phyloP scores from a whole-genome alignment of 1,140 invertebrate species.

The Drosophila rhopaloa region DNA sequence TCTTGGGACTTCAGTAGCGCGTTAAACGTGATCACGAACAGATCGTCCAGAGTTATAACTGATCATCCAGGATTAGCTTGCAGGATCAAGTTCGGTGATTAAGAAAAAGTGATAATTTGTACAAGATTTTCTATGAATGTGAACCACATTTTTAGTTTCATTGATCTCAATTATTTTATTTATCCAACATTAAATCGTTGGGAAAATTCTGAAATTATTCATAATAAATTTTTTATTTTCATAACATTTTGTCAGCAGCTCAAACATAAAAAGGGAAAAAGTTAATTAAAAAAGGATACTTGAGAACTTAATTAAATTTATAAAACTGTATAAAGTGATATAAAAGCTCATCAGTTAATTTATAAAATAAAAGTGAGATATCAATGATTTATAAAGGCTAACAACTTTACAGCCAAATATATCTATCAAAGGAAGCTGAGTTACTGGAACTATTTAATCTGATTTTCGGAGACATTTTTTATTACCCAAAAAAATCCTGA shows the following conservation, averaged over 20 bases:
- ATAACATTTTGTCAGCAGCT: too few relatives aligned
- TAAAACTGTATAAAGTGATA: background rate
- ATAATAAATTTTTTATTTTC: too few relatives aligned
- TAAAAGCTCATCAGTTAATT: background rate
- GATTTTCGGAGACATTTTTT: background rate
- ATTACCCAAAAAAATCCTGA: background rate
- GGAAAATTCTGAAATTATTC: too few relatives aligned
- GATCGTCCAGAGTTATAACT: constrained; percentile 11
- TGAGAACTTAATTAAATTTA: too few relatives aligned
- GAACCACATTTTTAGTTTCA: too few relatives aligned
- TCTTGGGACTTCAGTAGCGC: constrained; percentile 15
- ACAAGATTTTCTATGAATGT: background rate
- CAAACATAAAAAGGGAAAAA: too few relatives aligned
- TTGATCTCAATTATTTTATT: too few relatives aligned
- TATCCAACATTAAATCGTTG: too few relatives aligned
- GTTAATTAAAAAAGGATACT: too few relatives aligned
- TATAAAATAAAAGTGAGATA: background rate
- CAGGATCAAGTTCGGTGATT: constrained; percentile 1
- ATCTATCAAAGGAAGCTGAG: background rate
- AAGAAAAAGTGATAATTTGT: background rate
- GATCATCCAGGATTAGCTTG: background rate
- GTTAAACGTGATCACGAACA: constrained; percentile 12
- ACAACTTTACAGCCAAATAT: background rate
- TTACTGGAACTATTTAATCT: background rate
- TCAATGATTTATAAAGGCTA: background rate